Percentiles rank a stretch among this genome's conserved stretches.
phyloP scores from a whole-genome alignment of 2,113 vertebrate genomes.

The Poeciliopsis prolifica region DNA sequence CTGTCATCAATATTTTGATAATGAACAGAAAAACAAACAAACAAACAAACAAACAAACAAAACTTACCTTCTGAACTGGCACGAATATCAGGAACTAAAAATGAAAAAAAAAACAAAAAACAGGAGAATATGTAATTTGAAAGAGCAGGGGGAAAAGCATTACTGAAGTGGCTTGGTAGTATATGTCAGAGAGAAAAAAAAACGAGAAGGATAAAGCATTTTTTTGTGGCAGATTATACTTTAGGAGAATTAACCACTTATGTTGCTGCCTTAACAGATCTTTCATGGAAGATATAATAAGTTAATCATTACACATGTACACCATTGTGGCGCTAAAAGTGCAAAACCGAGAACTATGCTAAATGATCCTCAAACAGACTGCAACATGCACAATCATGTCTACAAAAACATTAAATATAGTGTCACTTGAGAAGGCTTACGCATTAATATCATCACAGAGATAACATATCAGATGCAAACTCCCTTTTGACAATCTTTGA shows the following conservation, averaged over 20 bases:
- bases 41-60: background rate
- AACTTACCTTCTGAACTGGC: constrained; percentile 46
- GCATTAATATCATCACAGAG: constrained; percentile 9
- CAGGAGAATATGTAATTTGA: background rate
- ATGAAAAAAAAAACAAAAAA: constrained; percentile 5
- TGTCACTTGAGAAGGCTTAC: background rate
- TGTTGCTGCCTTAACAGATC: constrained; percentile 25
- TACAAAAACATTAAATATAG: no score
- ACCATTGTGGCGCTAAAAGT: rapidly evolving
- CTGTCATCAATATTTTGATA: background rate
- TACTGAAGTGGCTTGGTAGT: constrained; percentile 13
- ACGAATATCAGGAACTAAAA: constrained; percentile 24
- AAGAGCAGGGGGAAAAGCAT: background rate
- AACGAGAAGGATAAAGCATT: constrained; percentile 6
- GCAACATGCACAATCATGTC: no score
- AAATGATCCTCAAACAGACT: background rate
- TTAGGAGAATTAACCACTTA: constrained; percentile 17
- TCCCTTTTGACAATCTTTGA: constrained; percentile 1
- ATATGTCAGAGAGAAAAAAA: background rate
- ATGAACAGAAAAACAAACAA: constrained; percentile 2
- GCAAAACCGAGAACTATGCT: background rate
- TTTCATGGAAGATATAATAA: background rate
- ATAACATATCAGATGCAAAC: constrained; percentile 24
- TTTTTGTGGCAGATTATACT: constrained; percentile 35
- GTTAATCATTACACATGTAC: background rate